A percentile compares a stretch with the other conserved stretches of the same genome.
These are phyloP conservation scores for Blastobasis lacticolella DNA, from an alignment of 2,888 invertebrate species.

Conservation along the genomic window DNA sequence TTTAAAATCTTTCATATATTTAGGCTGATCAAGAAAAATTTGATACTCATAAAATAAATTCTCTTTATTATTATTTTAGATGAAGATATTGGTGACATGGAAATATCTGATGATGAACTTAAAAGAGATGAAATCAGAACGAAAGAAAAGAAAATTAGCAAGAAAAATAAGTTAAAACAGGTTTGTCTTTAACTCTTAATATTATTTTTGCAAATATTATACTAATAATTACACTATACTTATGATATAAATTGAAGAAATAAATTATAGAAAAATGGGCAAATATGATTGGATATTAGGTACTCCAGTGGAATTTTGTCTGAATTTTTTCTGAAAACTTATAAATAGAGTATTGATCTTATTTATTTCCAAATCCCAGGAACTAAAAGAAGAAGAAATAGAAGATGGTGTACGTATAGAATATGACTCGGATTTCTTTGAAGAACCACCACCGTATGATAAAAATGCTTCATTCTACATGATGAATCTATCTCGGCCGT, in stretches of 20 bases:
- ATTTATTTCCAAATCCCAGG: constrained; percentile 23
- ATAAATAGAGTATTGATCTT: neutral
- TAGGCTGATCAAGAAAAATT: too few species aligned
- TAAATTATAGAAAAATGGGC: neutral
- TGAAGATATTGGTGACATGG: constrained; percentile 71
- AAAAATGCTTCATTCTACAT: constrained; percentile 87
- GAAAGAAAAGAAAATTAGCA: constrained; percentile 76
- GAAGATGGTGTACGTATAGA: constrained; percentile 50
- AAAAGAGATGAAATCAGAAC: constrained; percentile 80
- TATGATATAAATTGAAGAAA: neutral
- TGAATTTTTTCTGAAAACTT: neutral
- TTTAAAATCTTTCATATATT: too few species aligned
- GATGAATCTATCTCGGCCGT: constrained; percentile 96
- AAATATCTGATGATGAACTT: constrained; percentile 86
- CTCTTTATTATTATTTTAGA: constrained; percentile 24
- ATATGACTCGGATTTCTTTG: constrained; percentile 68
- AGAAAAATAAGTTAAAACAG: constrained; percentile 58
- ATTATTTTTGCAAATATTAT: neutral
- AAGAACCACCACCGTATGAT: constrained; percentile 79
- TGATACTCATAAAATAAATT: too few species aligned
- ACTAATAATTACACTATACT: neutral
- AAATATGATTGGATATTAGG: neutral
- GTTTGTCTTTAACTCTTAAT: constrained; percentile 12
- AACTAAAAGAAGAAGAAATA: constrained; percentile 64
- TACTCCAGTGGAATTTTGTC: neutral